A percentile compares a stretch with the other conserved stretches of the same genome.
phyloP scores from a whole-genome alignment of 2,113 vertebrate species.

The Nesospiza acunhae region DNA sequence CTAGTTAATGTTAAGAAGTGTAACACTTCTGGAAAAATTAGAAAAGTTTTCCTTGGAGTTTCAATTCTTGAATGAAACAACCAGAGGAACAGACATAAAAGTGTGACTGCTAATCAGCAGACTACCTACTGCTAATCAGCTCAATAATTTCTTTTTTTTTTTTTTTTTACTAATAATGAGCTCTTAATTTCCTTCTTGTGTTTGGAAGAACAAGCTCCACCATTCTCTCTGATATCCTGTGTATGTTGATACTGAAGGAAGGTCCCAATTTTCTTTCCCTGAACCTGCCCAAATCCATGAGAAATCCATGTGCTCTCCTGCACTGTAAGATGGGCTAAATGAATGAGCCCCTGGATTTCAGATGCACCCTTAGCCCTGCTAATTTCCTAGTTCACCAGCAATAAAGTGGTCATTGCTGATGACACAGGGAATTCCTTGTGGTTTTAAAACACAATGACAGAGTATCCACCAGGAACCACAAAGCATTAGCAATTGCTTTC shows the following conservation, averaged over 20 bases:
- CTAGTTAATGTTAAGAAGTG: neutral
- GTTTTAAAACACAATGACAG: constrained; percentile 45
- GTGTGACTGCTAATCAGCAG: neutral
- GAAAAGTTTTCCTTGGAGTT: neutral
- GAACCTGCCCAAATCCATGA: neutral
- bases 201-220: neutral
- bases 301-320: neutral
- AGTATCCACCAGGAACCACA: constrained; percentile 27
- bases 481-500: constrained; percentile 17
- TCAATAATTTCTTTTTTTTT: neutral
- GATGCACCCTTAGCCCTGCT: neutral
- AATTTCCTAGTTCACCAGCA: constrained; percentile 13
- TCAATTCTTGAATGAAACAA: neutral
- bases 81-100: neutral
- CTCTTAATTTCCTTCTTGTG: neutral
- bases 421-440: constrained; percentile 58
- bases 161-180: neutral
- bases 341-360: neutral
- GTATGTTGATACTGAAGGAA: neutral
- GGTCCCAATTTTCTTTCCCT: neutral
- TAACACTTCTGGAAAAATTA: neutral
- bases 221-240: neutral
- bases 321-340: neutral
- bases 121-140: neutral
- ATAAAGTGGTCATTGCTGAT: constrained; percentile 31